Evolutionary conservation across 2,113 vertebrate genomes (phyloP), one percentile per base, ranked within the genome.

Genomic region (Ctenodactylus gundi): DNA sequence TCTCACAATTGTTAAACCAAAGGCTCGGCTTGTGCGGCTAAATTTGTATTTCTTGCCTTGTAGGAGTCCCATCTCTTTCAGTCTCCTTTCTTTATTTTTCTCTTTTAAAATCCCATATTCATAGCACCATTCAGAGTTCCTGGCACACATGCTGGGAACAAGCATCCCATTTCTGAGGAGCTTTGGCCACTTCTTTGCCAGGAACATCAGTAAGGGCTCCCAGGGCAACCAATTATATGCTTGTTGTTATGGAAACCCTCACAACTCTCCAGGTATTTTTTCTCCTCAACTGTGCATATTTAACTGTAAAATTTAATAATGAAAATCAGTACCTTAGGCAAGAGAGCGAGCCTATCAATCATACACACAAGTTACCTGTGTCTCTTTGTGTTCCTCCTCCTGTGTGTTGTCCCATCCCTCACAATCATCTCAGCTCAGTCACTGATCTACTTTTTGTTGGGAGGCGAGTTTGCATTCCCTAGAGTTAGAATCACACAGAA

Each of bases 221-320:
- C 53, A 88, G 64, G 80, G 39, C 64, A 89, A 77, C 85, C 90
- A 89, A 89, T 80, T 89, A 93, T 41, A 80, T 55, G 55, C 10
- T 25, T 57, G 80, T 93, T 72, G 72, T 64, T 86, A 89, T 80
- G 72, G 80, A 89, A 95, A 95, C 78, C 44, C 39, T 72, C 25
- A 14, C 1, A 25, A 46, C 12, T 57, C 64, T 88, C 53, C 44
- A 75, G 72, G 53, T 80, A 85, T 44, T 68, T 70, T 82, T 57
- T 31, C 58, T 51, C 27, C 41, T n/a, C 72, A 80, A 72, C 72
- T 18, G 55, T 57, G 62, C 27, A 39, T 73, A 73, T 73, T 72
- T 77, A 84, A 85, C 21, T 64, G 39, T 64, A 46, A 36, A 75
- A 78, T 41, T 31, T 91, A 58, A 55, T 64, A 80, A 93, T 55